phyloP scores from a whole-genome alignment of 30 jellyfish, hydroid and myxozoan species.

The Sanderia malayensis region DNA sequence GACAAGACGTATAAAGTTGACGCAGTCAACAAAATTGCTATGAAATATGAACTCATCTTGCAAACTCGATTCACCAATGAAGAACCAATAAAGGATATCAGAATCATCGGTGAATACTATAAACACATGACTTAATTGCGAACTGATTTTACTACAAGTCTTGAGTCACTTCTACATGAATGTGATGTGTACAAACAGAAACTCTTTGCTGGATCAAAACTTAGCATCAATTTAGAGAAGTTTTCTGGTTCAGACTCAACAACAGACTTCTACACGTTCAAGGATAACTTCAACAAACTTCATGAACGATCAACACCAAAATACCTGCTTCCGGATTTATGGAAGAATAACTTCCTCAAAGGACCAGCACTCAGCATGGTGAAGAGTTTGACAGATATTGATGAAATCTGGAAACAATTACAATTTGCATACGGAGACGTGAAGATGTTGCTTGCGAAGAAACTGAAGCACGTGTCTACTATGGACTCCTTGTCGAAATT shows the following conservation, averaged over 20 bases:
- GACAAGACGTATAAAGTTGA: slow-evolving; percentile 5
- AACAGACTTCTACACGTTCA: slow-evolving; percentile 8
- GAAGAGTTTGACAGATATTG: no score
- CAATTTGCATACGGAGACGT: no score
- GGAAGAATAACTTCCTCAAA: no score
- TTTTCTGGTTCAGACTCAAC: slow-evolving; percentile 9
- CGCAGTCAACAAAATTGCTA: slow-evolving; percentile 1
- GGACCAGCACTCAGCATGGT: no score
- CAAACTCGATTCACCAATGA: neutral
- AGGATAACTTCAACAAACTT: no score
- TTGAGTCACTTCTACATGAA: neutral
- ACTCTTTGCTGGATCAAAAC: slow-evolving; percentile 26
- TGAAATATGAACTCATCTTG: slow-evolving; percentile 6
- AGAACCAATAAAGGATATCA: neutral
- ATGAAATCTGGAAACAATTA: no score
- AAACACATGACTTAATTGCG: neutral
- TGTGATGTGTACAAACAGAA: slow-evolving; percentile 8
- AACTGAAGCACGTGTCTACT: no score
- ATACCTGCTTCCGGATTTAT: no score
- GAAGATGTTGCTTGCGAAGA: no score
- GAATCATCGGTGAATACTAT: neutral
- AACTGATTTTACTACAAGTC: slow-evolving; percentile 12
- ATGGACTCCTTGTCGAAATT: no score
- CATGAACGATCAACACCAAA: no score
- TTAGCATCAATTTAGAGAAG: slow-evolving; percentile 5